phyloP scores from a whole-genome alignment of 37 sponge, comb jelly and placozoan species.

The Geodia barretti region DNA sequence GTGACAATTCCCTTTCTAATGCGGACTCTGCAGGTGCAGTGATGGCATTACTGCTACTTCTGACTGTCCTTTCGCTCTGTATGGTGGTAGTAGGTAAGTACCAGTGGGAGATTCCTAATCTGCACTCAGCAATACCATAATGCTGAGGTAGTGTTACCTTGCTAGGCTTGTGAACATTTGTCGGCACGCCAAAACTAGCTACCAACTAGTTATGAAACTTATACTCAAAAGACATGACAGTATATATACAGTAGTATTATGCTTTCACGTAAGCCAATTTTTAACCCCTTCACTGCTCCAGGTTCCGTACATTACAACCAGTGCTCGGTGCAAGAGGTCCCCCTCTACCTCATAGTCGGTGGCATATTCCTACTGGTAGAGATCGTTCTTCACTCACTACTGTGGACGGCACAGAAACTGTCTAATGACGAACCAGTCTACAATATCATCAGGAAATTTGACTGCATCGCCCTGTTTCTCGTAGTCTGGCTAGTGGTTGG shows the following conservation, averaged over 20 bases:
- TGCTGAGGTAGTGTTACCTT: neutral
- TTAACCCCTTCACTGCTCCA: too few relatives aligned
- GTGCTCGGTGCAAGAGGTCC: constrained; percentile 1
- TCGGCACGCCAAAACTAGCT: neutral
- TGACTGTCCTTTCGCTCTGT: neutral
- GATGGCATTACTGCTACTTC: too few relatives aligned
- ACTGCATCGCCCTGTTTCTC: constrained; percentile 17
- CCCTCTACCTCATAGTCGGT: constrained; percentile 36
- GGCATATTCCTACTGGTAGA: constrained; percentile 5
- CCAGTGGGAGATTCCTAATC: neutral
- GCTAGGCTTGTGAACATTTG: neutral
- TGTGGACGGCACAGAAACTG: neutral
- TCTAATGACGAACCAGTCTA: neutral
- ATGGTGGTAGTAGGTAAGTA: constrained; percentile 11
- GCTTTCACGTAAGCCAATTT: too few relatives aligned
- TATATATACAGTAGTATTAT: too few relatives aligned
- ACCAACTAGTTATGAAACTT: too few relatives aligned
- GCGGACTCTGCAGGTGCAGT: too few relatives aligned
- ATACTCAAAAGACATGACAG: too few relatives aligned
- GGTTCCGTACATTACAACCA: neutral
- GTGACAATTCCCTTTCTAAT: too few relatives aligned
- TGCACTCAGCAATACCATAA: neutral
- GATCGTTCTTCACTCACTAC: neutral
- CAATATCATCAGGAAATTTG: neutral
- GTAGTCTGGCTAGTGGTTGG: constrained; percentile 36